phyloP scores from a whole-genome alignment of 2,113 vertebrate genomes.

The Hydropotes inermis region DNA sequence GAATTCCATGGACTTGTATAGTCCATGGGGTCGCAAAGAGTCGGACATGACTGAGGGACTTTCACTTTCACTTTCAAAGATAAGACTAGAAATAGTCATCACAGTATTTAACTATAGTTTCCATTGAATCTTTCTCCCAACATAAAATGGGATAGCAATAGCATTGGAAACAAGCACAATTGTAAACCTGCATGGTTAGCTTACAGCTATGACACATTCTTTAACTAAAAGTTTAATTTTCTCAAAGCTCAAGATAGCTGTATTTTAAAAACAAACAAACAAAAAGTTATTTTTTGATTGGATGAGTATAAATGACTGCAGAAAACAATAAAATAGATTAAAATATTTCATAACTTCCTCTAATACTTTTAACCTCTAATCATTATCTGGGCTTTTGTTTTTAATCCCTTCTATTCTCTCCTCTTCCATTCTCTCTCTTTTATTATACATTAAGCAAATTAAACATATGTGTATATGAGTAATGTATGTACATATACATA shows the following conservation, averaged over 20 bases:
- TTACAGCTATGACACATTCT: background rate
- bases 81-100: slow-evolving; percentile 38
- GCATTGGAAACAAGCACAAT: background rate
- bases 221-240: slow-evolving; percentile 28
- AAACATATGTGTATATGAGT: background rate
- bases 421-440: background rate
- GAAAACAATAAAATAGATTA: background rate
- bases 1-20: background rate
- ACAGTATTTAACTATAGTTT: slow-evolving; percentile 20
- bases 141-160: background rate
- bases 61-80: background rate
- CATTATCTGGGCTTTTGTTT: background rate
- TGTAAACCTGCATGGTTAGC: slow-evolving; percentile 2
- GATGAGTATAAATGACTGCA: background rate
- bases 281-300: background rate
- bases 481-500: background rate
- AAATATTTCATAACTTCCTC: background rate
- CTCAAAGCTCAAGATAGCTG: background rate
- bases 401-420: background rate
- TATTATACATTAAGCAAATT: background rate
- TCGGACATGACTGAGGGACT: fast-evolving
- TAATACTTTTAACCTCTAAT: background rate
- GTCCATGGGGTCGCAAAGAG: background rate
- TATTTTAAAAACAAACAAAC: background rate
- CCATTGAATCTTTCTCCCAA: slow-evolving; percentile 5